phyloP scores from a whole-genome alignment of 2,113 vertebrate genomes.

The Clarias magur region DNA sequence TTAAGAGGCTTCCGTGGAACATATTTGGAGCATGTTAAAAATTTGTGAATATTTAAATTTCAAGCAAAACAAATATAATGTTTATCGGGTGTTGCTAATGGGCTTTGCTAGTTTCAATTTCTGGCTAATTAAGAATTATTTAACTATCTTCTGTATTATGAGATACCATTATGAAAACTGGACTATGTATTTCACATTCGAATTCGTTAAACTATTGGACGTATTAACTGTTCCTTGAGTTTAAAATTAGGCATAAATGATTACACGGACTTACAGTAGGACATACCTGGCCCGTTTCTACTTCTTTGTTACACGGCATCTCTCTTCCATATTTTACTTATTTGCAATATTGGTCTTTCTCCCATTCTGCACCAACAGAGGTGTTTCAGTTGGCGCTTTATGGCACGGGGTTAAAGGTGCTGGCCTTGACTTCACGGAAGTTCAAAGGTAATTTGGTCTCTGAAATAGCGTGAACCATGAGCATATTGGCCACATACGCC shows the following conservation, averaged over 20 bases:
- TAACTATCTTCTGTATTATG: not conserved
- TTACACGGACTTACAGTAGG: not conserved
- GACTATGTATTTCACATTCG: not conserved
- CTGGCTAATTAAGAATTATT: not conserved
- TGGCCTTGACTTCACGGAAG: constrained; percentile 83
- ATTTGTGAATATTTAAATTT: not conserved
- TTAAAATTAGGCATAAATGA: not conserved
- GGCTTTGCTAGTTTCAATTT: not conserved
- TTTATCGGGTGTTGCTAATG: not conserved
- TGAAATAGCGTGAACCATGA: constrained; percentile 18
- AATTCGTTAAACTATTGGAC: not conserved
- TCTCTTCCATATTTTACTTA: not conserved
- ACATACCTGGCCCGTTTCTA: not conserved
- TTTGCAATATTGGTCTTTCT: constrained; percentile 20
- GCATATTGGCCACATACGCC: not conserved
- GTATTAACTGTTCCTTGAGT: not conserved
- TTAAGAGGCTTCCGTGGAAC: not conserved
- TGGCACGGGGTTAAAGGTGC: constrained; percentile 72
- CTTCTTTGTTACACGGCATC: not conserved
- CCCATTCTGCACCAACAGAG: constrained; percentile 47
- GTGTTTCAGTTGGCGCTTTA: constrained; percentile 66
- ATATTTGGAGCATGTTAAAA: not conserved
- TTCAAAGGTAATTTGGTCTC: constrained; percentile 76
- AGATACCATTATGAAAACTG: not conserved
- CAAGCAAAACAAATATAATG: not conserved